Evolutionary conservation across 2,888 invertebrate genomes (phyloP).

Genomic region (Dendrolimus pini): DNA sequence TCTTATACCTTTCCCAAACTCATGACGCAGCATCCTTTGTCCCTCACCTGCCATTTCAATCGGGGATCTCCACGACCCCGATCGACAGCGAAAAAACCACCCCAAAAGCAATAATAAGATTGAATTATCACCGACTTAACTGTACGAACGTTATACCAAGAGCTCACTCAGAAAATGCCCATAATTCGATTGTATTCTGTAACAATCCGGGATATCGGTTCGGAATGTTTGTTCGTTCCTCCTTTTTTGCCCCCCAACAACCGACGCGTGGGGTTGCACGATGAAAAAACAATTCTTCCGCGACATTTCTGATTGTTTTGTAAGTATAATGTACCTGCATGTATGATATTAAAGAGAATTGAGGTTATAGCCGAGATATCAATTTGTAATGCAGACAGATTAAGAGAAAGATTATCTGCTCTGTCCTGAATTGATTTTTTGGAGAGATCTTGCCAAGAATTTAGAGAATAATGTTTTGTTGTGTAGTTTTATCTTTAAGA

Average conservation of each 20-base stretch:
- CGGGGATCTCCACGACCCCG: constrained; percentile 34
- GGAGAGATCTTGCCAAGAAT: not conserved
- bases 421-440: not conserved
- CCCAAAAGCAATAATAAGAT: constrained; percentile 64
- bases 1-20: too few relatives aligned
- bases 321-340: too few relatives aligned
- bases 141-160: constrained; percentile 7
- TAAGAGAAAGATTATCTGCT: not conserved
- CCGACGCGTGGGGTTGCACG: not conserved
- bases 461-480: too few relatives aligned
- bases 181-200: constrained; percentile 70
- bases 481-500: too few relatives aligned
- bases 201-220: constrained; percentile 59
- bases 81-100: constrained; percentile 59
- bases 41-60: constrained; percentile 39
- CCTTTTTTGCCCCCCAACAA: constrained; percentile 12
- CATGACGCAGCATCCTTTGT: not conserved
- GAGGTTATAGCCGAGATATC: not conserved
- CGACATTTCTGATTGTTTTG: constrained; percentile 22
- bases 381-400: not conserved
- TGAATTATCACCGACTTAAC: constrained; percentile 58
- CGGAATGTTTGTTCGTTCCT: constrained; percentile 44
- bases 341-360: too few relatives aligned
- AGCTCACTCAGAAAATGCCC: constrained; percentile 45
- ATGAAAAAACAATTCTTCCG: not conserved